Evolutionary conservation across 1,140 invertebrate genomes (phyloP), one percentile per base, ranked within the genome.

Genomic region (Camponotus pennsylvanicus): DNA sequence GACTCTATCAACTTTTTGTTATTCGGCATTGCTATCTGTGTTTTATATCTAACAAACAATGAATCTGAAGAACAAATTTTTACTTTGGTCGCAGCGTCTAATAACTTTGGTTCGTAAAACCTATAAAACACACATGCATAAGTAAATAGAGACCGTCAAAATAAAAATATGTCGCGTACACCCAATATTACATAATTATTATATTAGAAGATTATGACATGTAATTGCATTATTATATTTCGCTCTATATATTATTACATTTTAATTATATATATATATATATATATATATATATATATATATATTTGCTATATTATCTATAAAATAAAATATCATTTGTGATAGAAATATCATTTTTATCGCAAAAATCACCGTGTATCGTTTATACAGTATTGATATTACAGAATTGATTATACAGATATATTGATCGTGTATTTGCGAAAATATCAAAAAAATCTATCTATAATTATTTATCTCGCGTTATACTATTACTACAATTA

Each of bases 1-100:
- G 55, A 64, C 1, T 93, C 89, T 64, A 78, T 66, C 37, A 92
- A 76, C 88, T 92, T 94, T 32, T 93, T 92, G 7, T 93, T 90
- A 0, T 93, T 90, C 34, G 94, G 63, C 84, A 94, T 89, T n/a
- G 92, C 90, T 67, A 93, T 78, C 45, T 93, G 80, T 5, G 87
- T 75, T 87, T 94, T 94, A 59, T 82, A 82, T 49, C 78, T 92
- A 9, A 52, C 18, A 27, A 73, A 7, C 18, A 55, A 7, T 2
- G 61, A 85, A 69, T 27, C 37, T 27, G 77, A 66, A n/a, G 3
- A 55, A 21, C 37, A 40, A 5, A 40, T n/a, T 67, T 77, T 91
- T n/a, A 61, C 59, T 42, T 91, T 52, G 32, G 9, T 18, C 40
- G 70, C 49, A 67, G 21, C 63, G 37, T 1, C 27, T 34, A 86